These are phyloP conservation scores for Gastracanthus pulcherrimus DNA, from an alignment of 2,888 invertebrate genomes.

Conservation along the genomic window DNA sequence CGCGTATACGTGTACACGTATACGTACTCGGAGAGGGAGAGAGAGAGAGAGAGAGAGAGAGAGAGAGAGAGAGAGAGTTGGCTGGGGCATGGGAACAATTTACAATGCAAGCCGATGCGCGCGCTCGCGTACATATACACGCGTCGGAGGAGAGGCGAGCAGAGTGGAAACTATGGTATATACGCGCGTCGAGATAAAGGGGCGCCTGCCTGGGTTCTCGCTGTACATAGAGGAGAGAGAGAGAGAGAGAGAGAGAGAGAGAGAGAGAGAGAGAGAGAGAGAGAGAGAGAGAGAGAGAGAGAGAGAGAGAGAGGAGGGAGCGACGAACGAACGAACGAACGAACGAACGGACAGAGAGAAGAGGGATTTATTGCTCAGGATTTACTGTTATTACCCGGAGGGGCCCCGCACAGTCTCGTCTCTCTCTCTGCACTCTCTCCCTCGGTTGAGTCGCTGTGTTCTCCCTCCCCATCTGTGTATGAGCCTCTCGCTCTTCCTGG, in stretches of 20 bases:
- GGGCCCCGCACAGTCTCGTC: constrained; percentile 52
- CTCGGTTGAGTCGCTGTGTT: constrained; percentile 37
- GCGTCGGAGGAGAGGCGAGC: constrained; percentile 10
- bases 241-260: too few species aligned
- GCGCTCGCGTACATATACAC: neutral
- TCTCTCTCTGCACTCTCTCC: constrained; percentile 23
- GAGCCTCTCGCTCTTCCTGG: constrained; percentile 8
- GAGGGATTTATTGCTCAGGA: constrained; percentile 75
- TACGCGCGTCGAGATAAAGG: constrained; percentile 40
- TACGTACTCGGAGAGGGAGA: neutral
- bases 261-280: too few species aligned
- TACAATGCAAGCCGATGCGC: constrained; percentile 61
- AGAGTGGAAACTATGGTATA: constrained; percentile 28
- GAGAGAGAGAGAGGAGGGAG: too few species aligned
- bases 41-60: constrained; percentile 52
- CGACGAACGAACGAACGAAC: constrained; percentile 33
- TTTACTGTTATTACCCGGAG: constrained; percentile 76
- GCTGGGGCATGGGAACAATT: constrained; percentile 66
- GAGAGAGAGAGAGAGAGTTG: neutral
- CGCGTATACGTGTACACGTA: neutral
- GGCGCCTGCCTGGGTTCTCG: constrained; percentile 27
- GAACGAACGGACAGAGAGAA: constrained; percentile 58
- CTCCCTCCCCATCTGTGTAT: neutral
- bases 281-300: too few species aligned
- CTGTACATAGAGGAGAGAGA: too few species aligned